phyloP scores from a whole-genome alignment of 2,113 vertebrate species.

The Pseudois nayaur region DNA sequence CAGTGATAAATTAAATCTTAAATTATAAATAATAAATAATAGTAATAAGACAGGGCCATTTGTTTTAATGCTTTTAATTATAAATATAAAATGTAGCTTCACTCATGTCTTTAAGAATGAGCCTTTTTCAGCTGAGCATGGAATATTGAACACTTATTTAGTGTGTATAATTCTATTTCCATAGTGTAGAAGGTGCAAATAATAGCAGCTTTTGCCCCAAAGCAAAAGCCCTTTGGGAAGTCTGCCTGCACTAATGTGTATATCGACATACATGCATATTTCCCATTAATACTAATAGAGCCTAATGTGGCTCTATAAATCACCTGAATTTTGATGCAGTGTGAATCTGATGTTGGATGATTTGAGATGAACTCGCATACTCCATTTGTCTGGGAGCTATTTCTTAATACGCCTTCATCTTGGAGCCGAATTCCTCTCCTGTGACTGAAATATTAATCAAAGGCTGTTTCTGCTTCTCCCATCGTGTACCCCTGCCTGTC shows the following conservation, averaged over 20 bases:
- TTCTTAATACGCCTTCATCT: slow-evolving; percentile 41
- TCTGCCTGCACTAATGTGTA: slow-evolving; percentile 26
- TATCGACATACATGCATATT: slow-evolving; percentile 49
- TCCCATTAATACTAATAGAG: slow-evolving; percentile 70
- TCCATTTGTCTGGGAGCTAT: slow-evolving; percentile 63
- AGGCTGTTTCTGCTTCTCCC: not conserved
- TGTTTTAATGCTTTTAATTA: slow-evolving; percentile 11
- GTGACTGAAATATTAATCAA: slow-evolving; percentile 65
- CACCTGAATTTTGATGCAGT: slow-evolving; percentile 65
- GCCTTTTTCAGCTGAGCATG: slow-evolving; percentile 25
- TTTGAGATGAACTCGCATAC: slow-evolving; percentile 64
- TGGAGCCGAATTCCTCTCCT: not conserved
- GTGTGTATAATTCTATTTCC: slow-evolving; percentile 21
- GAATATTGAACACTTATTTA: not conserved
- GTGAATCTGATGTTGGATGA: slow-evolving; percentile 61
- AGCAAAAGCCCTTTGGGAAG: slow-evolving; percentile 46
- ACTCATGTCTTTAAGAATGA: not conserved
- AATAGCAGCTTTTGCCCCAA: slow-evolving; percentile 11
- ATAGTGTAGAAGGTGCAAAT: slow-evolving; percentile 14
- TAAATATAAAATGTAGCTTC: slow-evolving; percentile 16
- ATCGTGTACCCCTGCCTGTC: not conserved
- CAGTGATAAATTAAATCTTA: not conserved
- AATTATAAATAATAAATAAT: slow-evolving; percentile 1
- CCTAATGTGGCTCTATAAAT: slow-evolving; percentile 59
- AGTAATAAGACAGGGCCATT: not conserved